Conservation (phyloP, 2,888 invertebrate species). For the Lamellibrachia columna region DNA sequence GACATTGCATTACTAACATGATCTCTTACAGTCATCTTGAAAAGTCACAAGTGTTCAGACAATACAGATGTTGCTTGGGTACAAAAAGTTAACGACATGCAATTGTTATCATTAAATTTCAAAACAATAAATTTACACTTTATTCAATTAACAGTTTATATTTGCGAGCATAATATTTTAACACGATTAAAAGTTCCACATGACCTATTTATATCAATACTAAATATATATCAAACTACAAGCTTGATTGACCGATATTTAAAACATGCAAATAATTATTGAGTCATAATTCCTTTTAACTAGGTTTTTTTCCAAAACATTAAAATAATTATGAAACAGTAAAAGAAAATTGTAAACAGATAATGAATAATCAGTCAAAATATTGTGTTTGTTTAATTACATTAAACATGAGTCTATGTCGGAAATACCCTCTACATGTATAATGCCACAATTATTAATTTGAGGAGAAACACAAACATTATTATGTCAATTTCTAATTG, state of each 20-base stretch:
- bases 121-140: not conserved
- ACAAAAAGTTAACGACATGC: not conserved
- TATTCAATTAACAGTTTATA: not conserved
- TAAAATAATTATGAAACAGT: too few relatives aligned
- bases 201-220: not conserved
- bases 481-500: not conserved
- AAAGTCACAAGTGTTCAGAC: not conserved
- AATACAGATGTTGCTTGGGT: not conserved
- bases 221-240: not conserved
- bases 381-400: too few relatives aligned
- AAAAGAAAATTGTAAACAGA: too few relatives aligned
- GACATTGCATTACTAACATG: not conserved
- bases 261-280: not conserved
- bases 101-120: not conserved
- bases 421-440: too few relatives aligned
- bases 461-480: too few relatives aligned
- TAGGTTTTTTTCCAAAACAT: not conserved
- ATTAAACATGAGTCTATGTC: too few relatives aligned
- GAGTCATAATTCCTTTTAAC: not conserved
- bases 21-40: not conserved
- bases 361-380: too few relatives aligned
- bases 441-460: too few relatives aligned
- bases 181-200: not conserved
- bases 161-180: not conserved
- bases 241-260: not conserved